phyloP scores from a whole-genome alignment of 1,140 invertebrate species.

The Leptopilina boulardi region DNA sequence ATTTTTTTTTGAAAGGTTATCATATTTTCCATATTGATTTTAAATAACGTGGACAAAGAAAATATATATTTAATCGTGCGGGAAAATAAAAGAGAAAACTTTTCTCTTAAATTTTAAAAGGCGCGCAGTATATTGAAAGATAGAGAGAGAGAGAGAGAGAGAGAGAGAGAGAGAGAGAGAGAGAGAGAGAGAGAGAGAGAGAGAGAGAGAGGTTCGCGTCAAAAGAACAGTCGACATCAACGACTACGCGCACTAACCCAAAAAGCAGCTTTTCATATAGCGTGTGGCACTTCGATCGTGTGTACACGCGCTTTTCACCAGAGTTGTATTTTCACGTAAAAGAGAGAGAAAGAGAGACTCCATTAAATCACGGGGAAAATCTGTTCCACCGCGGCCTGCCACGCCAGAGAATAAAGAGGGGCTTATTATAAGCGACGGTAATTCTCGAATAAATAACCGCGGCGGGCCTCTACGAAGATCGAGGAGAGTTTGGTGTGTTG shows the following conservation, averaged over 20 bases:
- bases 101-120: not conserved
- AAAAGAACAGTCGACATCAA: conserved; percentile 46
- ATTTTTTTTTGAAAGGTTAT: too few relatives aligned
- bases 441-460: conserved; percentile 76
- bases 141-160: too few relatives aligned
- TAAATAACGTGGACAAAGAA: not conserved
- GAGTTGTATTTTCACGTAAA: conserved; percentile 62
- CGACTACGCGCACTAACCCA: too few relatives aligned
- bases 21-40: too few relatives aligned
- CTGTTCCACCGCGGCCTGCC: conserved; percentile 69
- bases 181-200: too few relatives aligned
- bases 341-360: conserved; percentile 53
- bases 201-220: too few relatives aligned
- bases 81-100: conserved; percentile 9
- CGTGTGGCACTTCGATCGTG: conserved; percentile 46
- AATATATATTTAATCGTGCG: conserved; percentile 15
- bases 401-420: conserved; percentile 73
- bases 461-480: conserved; percentile 60
- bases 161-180: too few relatives aligned
- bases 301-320: not conserved
- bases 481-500: conserved; percentile 56
- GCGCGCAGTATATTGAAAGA: conserved; percentile 18
- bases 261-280: too few relatives aligned
- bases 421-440: conserved; percentile 77
- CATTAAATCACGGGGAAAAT: conserved; percentile 75